These are phyloP conservation scores for Lampris incognitus DNA, from an alignment of 2,113 vertebrate species.

Conservation along the genomic window DNA sequence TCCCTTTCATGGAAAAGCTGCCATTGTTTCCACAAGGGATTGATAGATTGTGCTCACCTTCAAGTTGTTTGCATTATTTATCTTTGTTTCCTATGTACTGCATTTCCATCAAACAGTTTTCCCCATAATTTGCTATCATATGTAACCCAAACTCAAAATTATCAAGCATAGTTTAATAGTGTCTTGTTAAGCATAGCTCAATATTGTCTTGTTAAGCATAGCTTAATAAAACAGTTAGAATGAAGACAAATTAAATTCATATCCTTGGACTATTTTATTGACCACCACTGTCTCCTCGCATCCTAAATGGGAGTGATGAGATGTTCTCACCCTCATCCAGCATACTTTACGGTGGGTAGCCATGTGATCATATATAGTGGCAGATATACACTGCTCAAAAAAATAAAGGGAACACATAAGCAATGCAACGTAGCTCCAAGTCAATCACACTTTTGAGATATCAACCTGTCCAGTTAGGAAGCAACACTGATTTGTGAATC, in stretches of 20 bases:
- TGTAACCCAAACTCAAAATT: constrained; percentile 63
- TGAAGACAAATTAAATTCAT: constrained; percentile 72
- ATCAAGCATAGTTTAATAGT: constrained; percentile 56
- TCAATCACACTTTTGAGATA: too few relatives aligned
- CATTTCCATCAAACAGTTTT: constrained; percentile 66
- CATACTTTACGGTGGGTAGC: constrained; percentile 13
- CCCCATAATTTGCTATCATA: constrained; percentile 51
- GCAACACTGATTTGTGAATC: too few relatives aligned
- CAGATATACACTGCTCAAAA: too few relatives aligned
- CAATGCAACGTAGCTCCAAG: too few relatives aligned
- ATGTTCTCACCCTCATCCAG: constrained; percentile 52
- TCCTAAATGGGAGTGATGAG: constrained; percentile 58
- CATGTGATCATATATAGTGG: too few relatives aligned
- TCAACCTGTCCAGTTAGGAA: too few relatives aligned
- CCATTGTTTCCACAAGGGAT: constrained; percentile 56
- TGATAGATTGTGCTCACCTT: constrained; percentile 75
- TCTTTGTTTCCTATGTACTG: constrained; percentile 62
- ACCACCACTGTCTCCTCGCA: constrained; percentile 42
- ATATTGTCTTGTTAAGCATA: constrained; percentile 1
- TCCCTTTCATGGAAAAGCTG: constrained; percentile 28
- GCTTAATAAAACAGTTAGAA: constrained; percentile 72
- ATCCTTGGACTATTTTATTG: constrained; percentile 62
- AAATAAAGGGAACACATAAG: too few relatives aligned
- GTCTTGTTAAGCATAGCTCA: too few relatives aligned
- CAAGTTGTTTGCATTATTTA: constrained; percentile 68